These are phyloP conservation scores for Artibeus jamaicensis DNA, from an alignment of 2,797 vertebrate genomes.

Conservation along the genomic window DNA sequence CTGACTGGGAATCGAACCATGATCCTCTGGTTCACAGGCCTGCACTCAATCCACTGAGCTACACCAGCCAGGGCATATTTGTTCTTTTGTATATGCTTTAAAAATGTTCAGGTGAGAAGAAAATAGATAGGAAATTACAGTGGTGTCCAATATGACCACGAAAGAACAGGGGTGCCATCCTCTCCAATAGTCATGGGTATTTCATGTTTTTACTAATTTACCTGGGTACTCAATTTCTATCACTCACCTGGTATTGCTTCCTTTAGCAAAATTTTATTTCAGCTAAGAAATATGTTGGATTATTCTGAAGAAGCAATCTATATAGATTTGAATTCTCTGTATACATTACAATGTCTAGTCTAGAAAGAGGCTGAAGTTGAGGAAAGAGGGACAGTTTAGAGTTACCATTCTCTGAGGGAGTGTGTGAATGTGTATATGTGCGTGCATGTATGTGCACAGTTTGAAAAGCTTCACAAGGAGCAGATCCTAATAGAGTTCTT, in stretches of 20 bases:
- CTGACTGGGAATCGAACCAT: no score
- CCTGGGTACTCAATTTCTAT: background rate
- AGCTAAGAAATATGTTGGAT: background rate
- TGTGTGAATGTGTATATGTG: background rate
- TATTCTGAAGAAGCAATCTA: background rate
- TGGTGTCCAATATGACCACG: background rate
- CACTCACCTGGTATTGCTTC: background rate
- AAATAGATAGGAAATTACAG: background rate
- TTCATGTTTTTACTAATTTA: slow-evolving; percentile 5
- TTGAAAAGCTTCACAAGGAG: background rate
- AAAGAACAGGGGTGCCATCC: background rate
- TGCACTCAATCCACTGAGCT: no score
- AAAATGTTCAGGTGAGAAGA: slow-evolving; percentile 9
- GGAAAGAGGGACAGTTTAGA: background rate
- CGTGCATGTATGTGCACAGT: background rate
- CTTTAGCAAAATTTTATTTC: background rate
- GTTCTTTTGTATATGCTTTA: background rate
- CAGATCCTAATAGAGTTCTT: background rate
- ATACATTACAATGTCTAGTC: background rate
- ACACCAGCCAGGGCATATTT: no score
- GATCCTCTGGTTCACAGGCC: no score
- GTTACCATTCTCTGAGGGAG: background rate
- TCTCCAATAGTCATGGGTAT: background rate
- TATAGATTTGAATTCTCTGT: background rate
- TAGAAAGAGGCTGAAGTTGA: background rate